A percentile compares a stretch with the other conserved stretches of the same genome.
These are phyloP conservation scores for Anoplius nigerrimus DNA, from an alignment of 2,888 invertebrate genomes.

Conservation along the genomic window DNA sequence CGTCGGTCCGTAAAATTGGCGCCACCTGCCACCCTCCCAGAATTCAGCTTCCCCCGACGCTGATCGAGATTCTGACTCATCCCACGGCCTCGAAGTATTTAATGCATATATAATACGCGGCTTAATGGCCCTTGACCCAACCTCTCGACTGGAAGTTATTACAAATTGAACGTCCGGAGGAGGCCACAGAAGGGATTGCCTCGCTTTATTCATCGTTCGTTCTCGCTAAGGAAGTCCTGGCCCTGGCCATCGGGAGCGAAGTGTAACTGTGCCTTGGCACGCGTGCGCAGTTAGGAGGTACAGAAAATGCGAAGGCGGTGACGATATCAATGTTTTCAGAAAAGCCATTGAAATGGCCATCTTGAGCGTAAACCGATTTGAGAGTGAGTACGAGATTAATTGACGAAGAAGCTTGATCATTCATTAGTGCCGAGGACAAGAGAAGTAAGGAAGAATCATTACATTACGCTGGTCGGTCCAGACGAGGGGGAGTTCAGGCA, in stretches of 20 bases:
- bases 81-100: slow-evolving; percentile 57
- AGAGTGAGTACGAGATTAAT: slow-evolving; percentile 38
- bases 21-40: slow-evolving; percentile 74
- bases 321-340: not conserved
- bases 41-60: slow-evolving; percentile 49
- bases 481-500: slow-evolving; percentile 21
- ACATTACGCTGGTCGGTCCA: slow-evolving; percentile 57
- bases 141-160: slow-evolving; percentile 58
- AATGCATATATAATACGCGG: slow-evolving; percentile 73
- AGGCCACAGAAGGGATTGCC: slow-evolving; percentile 7
- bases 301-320: not conserved
- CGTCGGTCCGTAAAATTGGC: slow-evolving; percentile 74
- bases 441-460: slow-evolving; percentile 67
- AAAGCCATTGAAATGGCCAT: not conserved
- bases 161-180: slow-evolving; percentile 41
- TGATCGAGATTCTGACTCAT: slow-evolving; percentile 52
- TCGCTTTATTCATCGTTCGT: slow-evolving; percentile 2
- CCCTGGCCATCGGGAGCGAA: not conserved
- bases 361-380: slow-evolving; percentile 6
- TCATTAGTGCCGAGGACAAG: slow-evolving; percentile 58
- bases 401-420: too few species aligned
- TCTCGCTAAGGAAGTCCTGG: not conserved
- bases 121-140: slow-evolving; percentile 69
- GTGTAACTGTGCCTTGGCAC: not conserved
- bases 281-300: not conserved